Percentiles rank a stretch among this genome's conserved stretches.
phyloP scores from a whole-genome alignment of 2,888 invertebrate species.

The Orthosia gracilis region DNA sequence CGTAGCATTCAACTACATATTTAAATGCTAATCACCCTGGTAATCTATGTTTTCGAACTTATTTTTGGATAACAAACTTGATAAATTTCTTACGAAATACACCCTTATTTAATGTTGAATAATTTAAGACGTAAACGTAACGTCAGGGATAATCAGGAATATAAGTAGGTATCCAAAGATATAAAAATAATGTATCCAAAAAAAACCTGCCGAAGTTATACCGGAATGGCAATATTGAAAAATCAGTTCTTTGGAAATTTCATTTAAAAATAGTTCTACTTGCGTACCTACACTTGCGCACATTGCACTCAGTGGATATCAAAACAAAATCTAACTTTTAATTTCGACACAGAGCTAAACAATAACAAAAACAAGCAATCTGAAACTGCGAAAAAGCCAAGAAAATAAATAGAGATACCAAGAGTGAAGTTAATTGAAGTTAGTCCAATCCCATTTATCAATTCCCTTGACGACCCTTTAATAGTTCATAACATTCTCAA shows the following conservation, averaged over 20 bases:
- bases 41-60: background rate
- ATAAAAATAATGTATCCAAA: too few relatives aligned
- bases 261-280: background rate
- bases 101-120: too few relatives aligned
- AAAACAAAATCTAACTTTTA: slow-evolving; percentile 12
- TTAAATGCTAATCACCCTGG: background rate
- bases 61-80: too few relatives aligned
- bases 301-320: background rate
- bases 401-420: slow-evolving; percentile 5
- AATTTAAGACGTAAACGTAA: too few relatives aligned
- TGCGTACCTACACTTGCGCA: too few relatives aligned
- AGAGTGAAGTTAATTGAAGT: slow-evolving; percentile 38
- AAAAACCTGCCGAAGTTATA: background rate
- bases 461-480: slow-evolving; percentile 36
- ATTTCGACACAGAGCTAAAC: slow-evolving; percentile 15
- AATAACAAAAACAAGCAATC: slow-evolving; percentile 15
- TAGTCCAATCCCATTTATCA: slow-evolving; percentile 45
- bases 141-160: too few relatives aligned
- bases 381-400: slow-evolving; percentile 3
- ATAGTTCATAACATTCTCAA: slow-evolving; percentile 46
- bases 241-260: background rate
- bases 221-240: background rate
- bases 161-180: too few relatives aligned
- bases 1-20: background rate
- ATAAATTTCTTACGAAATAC: too few relatives aligned